Percentiles rank a stretch among this genome's conserved stretches.
phyloP scores from a whole-genome alignment of 2,888 invertebrate species.

The Ophion ellenae region DNA sequence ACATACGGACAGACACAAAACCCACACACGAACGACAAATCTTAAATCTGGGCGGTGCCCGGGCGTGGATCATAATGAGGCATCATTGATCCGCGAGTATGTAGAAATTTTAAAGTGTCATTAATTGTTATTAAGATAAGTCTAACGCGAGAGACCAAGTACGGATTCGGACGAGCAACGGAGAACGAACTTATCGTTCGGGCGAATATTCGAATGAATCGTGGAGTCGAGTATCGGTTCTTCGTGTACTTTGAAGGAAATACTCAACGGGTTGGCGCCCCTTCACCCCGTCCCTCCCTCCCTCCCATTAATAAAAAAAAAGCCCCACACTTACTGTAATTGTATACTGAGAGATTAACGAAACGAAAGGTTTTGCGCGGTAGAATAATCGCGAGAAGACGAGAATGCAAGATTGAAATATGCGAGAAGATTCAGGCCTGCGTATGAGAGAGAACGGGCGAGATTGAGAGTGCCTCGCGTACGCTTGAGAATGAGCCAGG shows the following conservation, averaged over 20 bases:
- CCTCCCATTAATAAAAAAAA: slow-evolving; percentile 71
- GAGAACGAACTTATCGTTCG: slow-evolving; percentile 12
- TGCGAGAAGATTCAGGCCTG: slow-evolving; percentile 50
- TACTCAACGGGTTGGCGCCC: slow-evolving; percentile 75
- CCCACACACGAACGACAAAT: slow-evolving; percentile 45
- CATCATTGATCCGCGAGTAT: slow-evolving; percentile 77
- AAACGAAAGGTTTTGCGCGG: slow-evolving; percentile 34
- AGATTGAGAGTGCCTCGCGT: slow-evolving; percentile 62
- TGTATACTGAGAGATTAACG: slow-evolving; percentile 73
- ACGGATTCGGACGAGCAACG: slow-evolving; percentile 47
- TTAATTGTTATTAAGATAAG: slow-evolving; percentile 81
- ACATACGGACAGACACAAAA: slow-evolving; percentile 22
- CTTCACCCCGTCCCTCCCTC: slow-evolving; percentile 70
- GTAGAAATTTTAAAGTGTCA: slow-evolving; percentile 82
- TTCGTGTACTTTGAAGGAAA: slow-evolving; percentile 71
- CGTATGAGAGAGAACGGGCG: slow-evolving; percentile 67
- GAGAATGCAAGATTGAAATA: slow-evolving; percentile 38
- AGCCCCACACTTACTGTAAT: slow-evolving; percentile 71
- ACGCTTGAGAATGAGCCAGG: slow-evolving; percentile 59
- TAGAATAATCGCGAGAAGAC: slow-evolving; percentile 33
- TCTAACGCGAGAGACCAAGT: slow-evolving; percentile 70
- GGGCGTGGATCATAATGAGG: slow-evolving; percentile 65
- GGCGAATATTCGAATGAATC: slow-evolving; percentile 56
- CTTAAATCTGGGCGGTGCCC: slow-evolving; percentile 78
- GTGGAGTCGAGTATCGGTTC: slow-evolving; percentile 68